Percentiles rank a stretch among this genome's conserved stretches.
phyloP scores from a whole-genome alignment of 1,140 invertebrate genomes.

The Drosophila nannoptera region DNA sequence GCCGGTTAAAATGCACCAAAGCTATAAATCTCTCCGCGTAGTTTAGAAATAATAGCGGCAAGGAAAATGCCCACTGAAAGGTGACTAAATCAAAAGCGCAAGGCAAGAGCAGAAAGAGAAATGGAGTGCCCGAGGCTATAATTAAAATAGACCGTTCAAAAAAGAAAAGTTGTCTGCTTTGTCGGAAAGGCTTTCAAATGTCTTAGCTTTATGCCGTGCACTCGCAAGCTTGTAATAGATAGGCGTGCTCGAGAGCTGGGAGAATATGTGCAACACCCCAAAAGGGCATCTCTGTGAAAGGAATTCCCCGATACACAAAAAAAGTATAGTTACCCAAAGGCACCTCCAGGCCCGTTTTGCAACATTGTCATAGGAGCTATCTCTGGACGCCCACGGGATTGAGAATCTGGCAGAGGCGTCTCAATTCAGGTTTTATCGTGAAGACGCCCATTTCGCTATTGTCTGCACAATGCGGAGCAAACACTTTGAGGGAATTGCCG shows the following conservation, averaged over 20 bases:
- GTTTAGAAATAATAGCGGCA: neutral
- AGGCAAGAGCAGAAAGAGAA: slow-evolving; percentile 24
- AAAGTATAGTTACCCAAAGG: no score
- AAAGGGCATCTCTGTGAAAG: neutral
- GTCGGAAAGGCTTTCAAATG: slow-evolving; percentile 23
- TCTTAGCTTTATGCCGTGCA: slow-evolving; percentile 7
- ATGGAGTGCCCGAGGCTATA: slow-evolving; percentile 36
- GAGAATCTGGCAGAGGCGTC: slow-evolving; percentile 1
- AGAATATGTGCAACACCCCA: neutral
- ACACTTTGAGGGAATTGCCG: slow-evolving; percentile 4
- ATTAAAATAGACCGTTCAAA: slow-evolving; percentile 38
- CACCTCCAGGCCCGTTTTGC: no score
- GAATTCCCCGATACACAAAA: neutral
- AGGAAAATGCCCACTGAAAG: slow-evolving; percentile 32
- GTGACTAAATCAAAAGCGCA: slow-evolving; percentile 38
- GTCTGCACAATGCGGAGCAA: neutral
- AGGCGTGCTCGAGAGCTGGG: neutral
- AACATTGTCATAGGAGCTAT: slow-evolving; percentile 11
- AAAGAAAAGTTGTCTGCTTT: slow-evolving; percentile 36
- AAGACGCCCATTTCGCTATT: neutral
- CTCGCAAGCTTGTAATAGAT: slow-evolving; percentile 22
- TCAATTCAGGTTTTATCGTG: slow-evolving; percentile 5
- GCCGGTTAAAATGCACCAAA: slow-evolving; percentile 52
- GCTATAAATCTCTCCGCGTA: slow-evolving; percentile 22
- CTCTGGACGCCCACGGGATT: slow-evolving; percentile 17